Base-by-base conservation (phyloP, 1,140 invertebrate species). In the Helicoverpa armigera region DNA sequence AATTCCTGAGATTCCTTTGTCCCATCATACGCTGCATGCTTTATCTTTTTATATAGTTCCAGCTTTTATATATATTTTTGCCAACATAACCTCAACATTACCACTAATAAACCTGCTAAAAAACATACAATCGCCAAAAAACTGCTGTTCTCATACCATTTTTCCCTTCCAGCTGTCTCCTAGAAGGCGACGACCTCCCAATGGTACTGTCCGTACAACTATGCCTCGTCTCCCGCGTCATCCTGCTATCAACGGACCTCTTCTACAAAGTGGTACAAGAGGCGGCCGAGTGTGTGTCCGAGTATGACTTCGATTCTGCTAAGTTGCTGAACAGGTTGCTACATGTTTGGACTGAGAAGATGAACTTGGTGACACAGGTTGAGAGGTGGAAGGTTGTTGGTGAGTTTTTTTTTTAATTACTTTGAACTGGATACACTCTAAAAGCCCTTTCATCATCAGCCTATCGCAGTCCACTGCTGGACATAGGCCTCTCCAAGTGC, bases 301-400 rank as follows among this genome's bases (percentile, higher is more conserved):
- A 96, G 87, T 94, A 89, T 90, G 89, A 95, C 60, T 93, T 88
- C 0, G 94, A 96, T 69, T 92, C 91, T 0, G 94, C 92, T 9
- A 96, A 96, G 81, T 95, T 98, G 23, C 92, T 99, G 23, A 96
- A 96, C 18, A 95, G 96, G 80, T 95, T 99, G 3, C 91, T 99
- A 43, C 96, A 97, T 82, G 95, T 97, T 5, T 98, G 98, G 97
- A 96, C 98, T n/a, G 96, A 97, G 80, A 97, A 97, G 90, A 97
- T 99, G 96, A 96, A 97, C 31, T 93, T 97, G 63, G 97, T 98
- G 1, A 96, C 97, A 0, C 97, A 98, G 84, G 95, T 96, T 0
- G 98, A 98, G 86, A 96, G 97, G 89, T 96, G 97, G 83, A 99
- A 99, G 93, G 94, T 98, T 13, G 96, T 97, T 82, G 97, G 96